Evolutionary conservation across 2,113 vertebrate genomes (phyloP).

Genomic region (Tricholaema leucomelas): DNA sequence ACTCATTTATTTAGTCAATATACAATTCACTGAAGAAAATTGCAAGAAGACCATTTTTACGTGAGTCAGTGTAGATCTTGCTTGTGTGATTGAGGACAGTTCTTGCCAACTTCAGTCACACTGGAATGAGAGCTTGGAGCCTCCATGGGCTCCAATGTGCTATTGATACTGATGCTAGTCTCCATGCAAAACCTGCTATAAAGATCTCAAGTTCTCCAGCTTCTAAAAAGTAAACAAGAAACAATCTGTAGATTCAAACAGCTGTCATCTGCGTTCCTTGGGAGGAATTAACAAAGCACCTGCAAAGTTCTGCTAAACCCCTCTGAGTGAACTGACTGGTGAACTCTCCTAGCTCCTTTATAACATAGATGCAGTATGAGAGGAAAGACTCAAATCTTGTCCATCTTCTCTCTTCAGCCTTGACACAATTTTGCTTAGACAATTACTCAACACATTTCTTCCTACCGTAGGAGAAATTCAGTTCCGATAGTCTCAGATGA

Average conservation of each 20-base stretch:
- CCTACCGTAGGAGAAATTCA: conserved; percentile 1
- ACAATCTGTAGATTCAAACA: neutral
- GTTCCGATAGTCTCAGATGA: neutral
- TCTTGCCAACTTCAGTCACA: neutral
- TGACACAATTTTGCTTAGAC: neutral
- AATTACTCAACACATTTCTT: neutral
- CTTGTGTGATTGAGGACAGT: neutral
- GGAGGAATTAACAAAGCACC: neutral
- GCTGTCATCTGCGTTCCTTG: neutral
- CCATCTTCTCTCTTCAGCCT: neutral
- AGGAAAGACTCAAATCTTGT: neutral
- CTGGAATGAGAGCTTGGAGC: neutral
- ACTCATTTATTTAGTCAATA: neutral
- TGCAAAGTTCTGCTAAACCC: neutral
- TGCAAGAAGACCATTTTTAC: neutral
- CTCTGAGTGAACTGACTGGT: neutral
- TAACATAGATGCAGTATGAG: neutral
- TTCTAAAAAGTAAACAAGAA: neutral
- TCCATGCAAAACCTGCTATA: neutral
- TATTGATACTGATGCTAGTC: neutral
- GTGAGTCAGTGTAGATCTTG: neutral
- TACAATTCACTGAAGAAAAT: neutral
- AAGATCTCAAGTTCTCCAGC: neutral
- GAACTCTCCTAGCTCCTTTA: neutral
- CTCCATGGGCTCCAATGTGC: neutral